Evolutionary conservation across 2,888 invertebrate species (phyloP).

Genomic region (Hyposoter dolosus): DNA sequence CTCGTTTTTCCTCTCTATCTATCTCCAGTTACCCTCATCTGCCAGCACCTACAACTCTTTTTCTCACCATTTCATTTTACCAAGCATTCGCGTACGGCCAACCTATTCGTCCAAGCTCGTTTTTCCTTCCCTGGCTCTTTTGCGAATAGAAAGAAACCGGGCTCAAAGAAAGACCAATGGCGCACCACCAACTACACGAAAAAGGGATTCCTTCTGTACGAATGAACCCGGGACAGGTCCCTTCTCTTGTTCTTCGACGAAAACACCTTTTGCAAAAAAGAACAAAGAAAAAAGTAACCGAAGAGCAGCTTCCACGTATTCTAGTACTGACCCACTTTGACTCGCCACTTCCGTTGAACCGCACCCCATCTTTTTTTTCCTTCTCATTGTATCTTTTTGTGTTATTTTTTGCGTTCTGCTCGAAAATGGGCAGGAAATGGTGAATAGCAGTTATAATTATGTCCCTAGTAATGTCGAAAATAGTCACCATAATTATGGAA

Average conservation of each 20-base stretch:
- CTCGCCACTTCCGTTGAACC: conserved; percentile 40
- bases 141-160: conserved; percentile 40
- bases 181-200: conserved; percentile 6
- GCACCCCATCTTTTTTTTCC: conserved; percentile 26
- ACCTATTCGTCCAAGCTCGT: conserved; percentile 42
- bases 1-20: conserved; percentile 27
- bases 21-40: conserved; percentile 10
- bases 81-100: conserved; percentile 40
- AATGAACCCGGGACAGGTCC: conserved; percentile 44
- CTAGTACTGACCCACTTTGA: conserved; percentile 57
- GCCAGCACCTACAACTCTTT: conserved; percentile 42
- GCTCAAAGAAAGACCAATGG: conserved; percentile 30
- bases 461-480: neutral
- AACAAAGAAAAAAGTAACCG: conserved; percentile 13
- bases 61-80: conserved; percentile 59
- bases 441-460: neutral
- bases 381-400: conserved; percentile 16
- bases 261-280: conserved; percentile 18
- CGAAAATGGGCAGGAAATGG: neutral
- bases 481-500: neutral
- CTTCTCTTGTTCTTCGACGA: conserved; percentile 19
- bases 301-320: conserved; percentile 7
- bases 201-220: conserved; percentile 49
- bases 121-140: conserved; percentile 46
- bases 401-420: conserved; percentile 18